phyloP scores from a whole-genome alignment of 2,797 vertebrate species.

The Xenopus petersii region DNA sequence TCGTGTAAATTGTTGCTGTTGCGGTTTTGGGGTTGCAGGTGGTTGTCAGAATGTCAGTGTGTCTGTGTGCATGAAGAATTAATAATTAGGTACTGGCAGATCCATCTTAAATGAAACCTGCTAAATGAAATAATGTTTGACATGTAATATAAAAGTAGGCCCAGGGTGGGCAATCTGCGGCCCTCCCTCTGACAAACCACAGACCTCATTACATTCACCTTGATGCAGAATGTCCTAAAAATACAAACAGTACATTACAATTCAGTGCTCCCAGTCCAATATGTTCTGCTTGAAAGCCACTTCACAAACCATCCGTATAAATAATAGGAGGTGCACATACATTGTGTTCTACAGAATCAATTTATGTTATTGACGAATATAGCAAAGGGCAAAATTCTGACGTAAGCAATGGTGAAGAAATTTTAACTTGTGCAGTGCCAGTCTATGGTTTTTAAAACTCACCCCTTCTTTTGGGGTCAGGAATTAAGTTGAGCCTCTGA shows the following conservation, averaged over 20 bases:
- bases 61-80: background rate
- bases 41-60: background rate
- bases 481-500: no score
- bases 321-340: no score
- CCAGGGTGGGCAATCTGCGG: background rate
- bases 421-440: no score
- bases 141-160: background rate
- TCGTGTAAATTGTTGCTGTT: background rate
- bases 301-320: no score
- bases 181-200: background rate
- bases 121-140: constrained; percentile 4
- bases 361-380: no score
- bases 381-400: no score
- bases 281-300: no score
- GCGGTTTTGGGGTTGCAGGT: background rate
- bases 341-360: no score
- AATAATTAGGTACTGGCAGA: background rate
- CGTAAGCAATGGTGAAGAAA: no score
- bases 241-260: background rate
- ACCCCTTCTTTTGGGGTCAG: no score
- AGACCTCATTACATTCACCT: background rate
- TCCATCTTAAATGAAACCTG: background rate
- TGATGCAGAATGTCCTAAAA: background rate
- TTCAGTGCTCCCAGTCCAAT: background rate
- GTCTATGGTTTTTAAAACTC: no score